phyloP scores from a whole-genome alignment of 1,140 invertebrate genomes.

The Calosoma granatense region DNA sequence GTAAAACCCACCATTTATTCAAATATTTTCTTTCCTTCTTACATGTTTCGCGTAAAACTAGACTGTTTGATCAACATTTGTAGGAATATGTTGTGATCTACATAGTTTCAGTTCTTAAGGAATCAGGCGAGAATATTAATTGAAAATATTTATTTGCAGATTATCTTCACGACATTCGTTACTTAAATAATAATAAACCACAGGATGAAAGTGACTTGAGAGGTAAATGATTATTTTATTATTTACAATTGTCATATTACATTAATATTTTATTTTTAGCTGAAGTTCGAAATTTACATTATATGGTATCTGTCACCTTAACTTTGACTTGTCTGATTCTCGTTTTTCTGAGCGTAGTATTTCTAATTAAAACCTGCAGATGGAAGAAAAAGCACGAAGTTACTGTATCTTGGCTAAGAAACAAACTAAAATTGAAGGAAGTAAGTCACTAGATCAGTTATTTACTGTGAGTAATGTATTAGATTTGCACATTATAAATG shows the following conservation, averaged over 20 bases:
- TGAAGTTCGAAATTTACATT: conserved; percentile 21
- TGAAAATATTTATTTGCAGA: too few species aligned
- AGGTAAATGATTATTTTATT: conserved; percentile 16
- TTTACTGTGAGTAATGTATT: background rate
- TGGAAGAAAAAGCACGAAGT: conserved; percentile 29
- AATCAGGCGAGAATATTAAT: too few species aligned
- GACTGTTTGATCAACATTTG: background rate
- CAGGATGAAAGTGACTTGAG: too few species aligned
- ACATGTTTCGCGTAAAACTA: too few species aligned
- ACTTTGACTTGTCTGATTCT: conserved; percentile 24
- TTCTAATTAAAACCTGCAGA: conserved; percentile 22
- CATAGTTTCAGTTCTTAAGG: too few species aligned
- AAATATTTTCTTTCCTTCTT: too few species aligned
- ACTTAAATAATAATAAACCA: too few species aligned
- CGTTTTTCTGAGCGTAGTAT: conserved; percentile 17
- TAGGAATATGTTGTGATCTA: too few species aligned
- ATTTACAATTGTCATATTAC: background rate
- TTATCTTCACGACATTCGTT: too few species aligned
- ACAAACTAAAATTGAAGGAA: conserved; percentile 21
- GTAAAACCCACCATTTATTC: too few species aligned
- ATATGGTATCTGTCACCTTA: conserved; percentile 22
- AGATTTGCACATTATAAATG: background rate
- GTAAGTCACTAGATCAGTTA: conserved; percentile 15
- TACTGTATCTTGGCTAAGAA: conserved; percentile 21
- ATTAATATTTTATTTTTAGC: conserved; percentile 18